Evolutionary conservation across 2,888 invertebrate species (phyloP), one percentile per base, ranked within the genome.

Genomic region (Tetragonisca angustula): DNA sequence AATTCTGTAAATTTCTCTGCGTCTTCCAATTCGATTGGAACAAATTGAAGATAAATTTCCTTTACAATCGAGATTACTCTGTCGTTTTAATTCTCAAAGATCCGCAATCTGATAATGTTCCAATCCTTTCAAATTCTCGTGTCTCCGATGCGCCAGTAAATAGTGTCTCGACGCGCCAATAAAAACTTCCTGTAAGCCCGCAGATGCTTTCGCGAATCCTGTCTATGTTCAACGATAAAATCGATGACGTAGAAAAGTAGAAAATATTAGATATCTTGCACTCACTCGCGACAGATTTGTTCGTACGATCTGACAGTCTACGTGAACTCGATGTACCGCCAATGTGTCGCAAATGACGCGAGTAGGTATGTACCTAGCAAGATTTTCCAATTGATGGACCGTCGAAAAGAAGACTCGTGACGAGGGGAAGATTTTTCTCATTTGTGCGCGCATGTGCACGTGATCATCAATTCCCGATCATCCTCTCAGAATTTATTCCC

Each of bases 211-310:
- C 56, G n/a, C 24, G 15, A 13, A 15, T 59, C 13, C 19, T 19
- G 19, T 15, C 11, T n/a, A 70, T n/a, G 21, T 50, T 50, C 50
- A 2, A 17, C 19, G 24, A 43, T n/a, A 62, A 61, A 9, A 73
- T 56, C 56, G 43, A 5, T 6, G n/a, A 27, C 5, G 43, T 59
- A 71, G 79, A 77, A 76, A 64, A 61, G 62, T 62, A 73, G 73
- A 74, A 74, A 54, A 56, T 59, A 64, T 3, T 50, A 17, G 43
- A 24, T 27, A 50, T 15, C 6, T n/a, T 36, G 32, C 13, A 21
- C 9, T 17, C 27, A 4, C 17, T 49, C 19, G 49, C 50, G 52
- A 67, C 73, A 71, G 71, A 79, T 82, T 79, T 82, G 64, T 79
- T 32, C 65, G 43, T 17, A 15, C 13, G 65, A 75, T 70, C 52